A percentile compares a stretch with the other conserved stretches of the same genome.
These are phyloP conservation scores for Rhinogobius similis DNA, from an alignment of 2,113 vertebrate species.

Conservation along the genomic window DNA sequence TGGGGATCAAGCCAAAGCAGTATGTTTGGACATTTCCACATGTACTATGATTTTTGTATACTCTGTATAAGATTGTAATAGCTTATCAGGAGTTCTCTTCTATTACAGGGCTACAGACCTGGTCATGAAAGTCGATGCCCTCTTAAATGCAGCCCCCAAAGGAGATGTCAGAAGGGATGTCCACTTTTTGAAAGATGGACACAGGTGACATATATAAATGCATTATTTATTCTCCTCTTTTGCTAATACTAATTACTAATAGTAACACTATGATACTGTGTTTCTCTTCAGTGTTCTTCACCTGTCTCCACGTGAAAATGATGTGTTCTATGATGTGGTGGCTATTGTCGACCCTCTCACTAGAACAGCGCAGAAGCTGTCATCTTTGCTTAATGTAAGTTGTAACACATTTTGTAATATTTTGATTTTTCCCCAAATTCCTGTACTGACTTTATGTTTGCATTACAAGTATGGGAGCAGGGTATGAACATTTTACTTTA, in stretches of 20 bases:
- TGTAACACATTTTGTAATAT: not conserved
- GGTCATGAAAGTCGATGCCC: slow-evolving; percentile 91
- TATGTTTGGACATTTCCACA: slow-evolving; percentile 47
- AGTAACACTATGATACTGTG: slow-evolving; percentile 56
- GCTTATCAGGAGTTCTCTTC: slow-evolving; percentile 21
- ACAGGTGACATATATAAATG: slow-evolving; percentile 80
- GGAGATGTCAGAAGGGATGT: slow-evolving; percentile 79
- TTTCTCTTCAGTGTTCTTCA: slow-evolving; percentile 82
- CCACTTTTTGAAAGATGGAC: slow-evolving; percentile 80
- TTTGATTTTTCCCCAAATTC: not conserved
- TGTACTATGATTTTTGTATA: not conserved
- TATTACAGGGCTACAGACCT: slow-evolving; percentile 84
- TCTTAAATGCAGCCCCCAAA: slow-evolving; percentile 84
- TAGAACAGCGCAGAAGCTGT: slow-evolving; percentile 91
- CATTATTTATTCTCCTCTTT: not conserved
- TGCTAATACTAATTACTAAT: too few relatives aligned
- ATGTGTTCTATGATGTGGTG: slow-evolving; percentile 86
- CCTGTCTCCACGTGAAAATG: slow-evolving; percentile 79
- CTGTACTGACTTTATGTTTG: not conserved
- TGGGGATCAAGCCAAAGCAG: slow-evolving; percentile 76
- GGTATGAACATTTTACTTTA: not conserved
- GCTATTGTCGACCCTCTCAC: slow-evolving; percentile 91
- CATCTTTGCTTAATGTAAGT: slow-evolving; percentile 88
- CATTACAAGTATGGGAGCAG: not conserved
- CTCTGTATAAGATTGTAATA: not conserved